A percentile compares a stretch with the other conserved stretches of the same genome.
Conservation (phyloP, 2,113 vertebrate species). For the Equus przewalskii region DNA sequence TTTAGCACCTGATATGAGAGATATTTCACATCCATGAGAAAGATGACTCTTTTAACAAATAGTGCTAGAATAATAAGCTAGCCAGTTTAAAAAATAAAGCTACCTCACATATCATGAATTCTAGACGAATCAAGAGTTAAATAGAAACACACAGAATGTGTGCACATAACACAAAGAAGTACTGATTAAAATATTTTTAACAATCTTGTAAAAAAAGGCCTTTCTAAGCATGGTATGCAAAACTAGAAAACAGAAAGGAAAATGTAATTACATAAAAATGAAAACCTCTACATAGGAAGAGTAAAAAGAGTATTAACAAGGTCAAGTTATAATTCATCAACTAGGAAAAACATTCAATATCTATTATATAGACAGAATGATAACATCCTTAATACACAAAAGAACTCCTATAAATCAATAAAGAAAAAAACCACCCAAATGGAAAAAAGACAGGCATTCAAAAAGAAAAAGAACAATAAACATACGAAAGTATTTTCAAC, state of each 20-base stretch:
- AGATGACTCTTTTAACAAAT: conserved; percentile 19
- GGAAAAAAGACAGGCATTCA: background rate
- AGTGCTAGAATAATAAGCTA: conserved; percentile 2
- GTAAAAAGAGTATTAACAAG: conserved; percentile 10
- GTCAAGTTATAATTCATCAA: background rate
- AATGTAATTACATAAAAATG: background rate
- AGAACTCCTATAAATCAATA: background rate
- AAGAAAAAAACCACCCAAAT: background rate
- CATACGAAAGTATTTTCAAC: conserved; percentile 26
- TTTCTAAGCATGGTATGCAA: background rate
- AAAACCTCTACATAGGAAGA: background rate
- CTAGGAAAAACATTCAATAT: background rate
- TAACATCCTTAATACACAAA: background rate
- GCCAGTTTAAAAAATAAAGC: background rate
- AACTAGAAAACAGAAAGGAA: conserved; percentile 27
- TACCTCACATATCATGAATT: background rate
- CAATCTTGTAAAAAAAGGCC: background rate
- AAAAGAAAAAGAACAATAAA: conserved; percentile 6
- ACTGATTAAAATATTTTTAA: background rate
- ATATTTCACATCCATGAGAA: background rate
- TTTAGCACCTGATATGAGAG: background rate
- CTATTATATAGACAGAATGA: background rate
- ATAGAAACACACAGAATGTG: background rate
- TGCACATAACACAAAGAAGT: background rate
- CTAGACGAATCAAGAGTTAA: background rate